These are phyloP conservation scores for Sinopyrophorus schimmeli DNA, from an alignment of 2,888 invertebrate genomes.

Conservation along the genomic window DNA sequence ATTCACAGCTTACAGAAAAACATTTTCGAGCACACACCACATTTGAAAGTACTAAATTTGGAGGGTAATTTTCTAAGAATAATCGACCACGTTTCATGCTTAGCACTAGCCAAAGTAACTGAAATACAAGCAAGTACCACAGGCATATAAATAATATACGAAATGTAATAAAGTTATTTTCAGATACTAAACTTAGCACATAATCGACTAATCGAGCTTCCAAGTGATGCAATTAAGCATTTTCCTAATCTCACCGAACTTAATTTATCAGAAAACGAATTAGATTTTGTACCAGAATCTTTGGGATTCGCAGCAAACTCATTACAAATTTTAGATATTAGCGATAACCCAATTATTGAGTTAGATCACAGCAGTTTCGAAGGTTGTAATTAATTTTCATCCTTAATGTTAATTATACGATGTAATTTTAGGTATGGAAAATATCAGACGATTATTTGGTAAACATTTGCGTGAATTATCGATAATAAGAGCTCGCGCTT, in stretches of 20 bases:
- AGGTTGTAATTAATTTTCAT: slow-evolving; percentile 49
- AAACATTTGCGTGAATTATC: slow-evolving; percentile 62
- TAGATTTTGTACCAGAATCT: slow-evolving; percentile 63
- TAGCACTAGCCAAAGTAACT: slow-evolving; percentile 60
- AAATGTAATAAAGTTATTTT: slow-evolving; percentile 25
- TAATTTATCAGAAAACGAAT: slow-evolving; percentile 64
- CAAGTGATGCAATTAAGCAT: slow-evolving; percentile 59
- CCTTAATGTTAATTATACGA: background rate
- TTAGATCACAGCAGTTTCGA: slow-evolving; percentile 64
- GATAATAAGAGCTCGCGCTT: slow-evolving; percentile 54
- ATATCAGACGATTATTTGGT: slow-evolving; percentile 63
- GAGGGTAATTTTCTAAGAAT: slow-evolving; percentile 65
- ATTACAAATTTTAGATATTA: slow-evolving; percentile 63
- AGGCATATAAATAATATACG: no score
- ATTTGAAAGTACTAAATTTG: slow-evolving; percentile 62
- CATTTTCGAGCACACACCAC: slow-evolving; percentile 67
- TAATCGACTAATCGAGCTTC: slow-evolving; percentile 63
- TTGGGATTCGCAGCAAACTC: slow-evolving; percentile 60
- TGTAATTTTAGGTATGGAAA: slow-evolving; percentile 57
- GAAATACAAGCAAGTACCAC: slow-evolving; percentile 62
- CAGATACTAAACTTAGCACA: slow-evolving; percentile 52
- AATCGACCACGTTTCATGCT: slow-evolving; percentile 62
- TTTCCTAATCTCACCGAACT: slow-evolving; percentile 60
- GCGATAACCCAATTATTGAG: slow-evolving; percentile 63
- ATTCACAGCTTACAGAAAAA: slow-evolving; percentile 65